Evolutionary conservation across 1,140 invertebrate genomes (phyloP).

Genomic region (Scaptomyza pallida): DNA sequence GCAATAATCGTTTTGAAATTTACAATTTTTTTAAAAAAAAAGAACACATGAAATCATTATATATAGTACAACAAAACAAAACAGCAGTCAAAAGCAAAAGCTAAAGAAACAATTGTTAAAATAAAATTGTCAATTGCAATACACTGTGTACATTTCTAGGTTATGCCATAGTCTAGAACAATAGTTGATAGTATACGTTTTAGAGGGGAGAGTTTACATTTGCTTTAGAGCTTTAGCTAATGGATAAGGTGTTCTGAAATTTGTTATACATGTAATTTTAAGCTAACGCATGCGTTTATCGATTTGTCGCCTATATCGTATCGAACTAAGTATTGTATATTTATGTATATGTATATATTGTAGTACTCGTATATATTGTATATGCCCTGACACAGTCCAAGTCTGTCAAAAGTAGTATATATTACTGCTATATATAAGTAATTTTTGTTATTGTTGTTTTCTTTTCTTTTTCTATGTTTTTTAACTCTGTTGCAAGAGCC

Average conservation of each 20-base stretch:
- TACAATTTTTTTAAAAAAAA: slow-evolving; percentile 19
- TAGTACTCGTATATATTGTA: slow-evolving; percentile 69
- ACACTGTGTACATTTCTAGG: slow-evolving; percentile 20
- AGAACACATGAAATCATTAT: slow-evolving; percentile 23
- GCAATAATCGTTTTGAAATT: slow-evolving; percentile 11
- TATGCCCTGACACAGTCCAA: slow-evolving; percentile 78
- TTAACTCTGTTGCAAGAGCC: slow-evolving; percentile 18
- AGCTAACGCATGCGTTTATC: slow-evolving; percentile 24
- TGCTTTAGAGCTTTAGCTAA: neutral
- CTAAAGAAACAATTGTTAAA: slow-evolving; percentile 19
- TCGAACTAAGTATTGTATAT: slow-evolving; percentile 44
- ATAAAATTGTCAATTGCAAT: slow-evolving; percentile 24
- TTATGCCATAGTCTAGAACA: neutral
- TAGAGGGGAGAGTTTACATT: slow-evolving; percentile 6
- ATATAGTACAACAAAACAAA: slow-evolving; percentile 37
- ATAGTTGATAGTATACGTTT: slow-evolving; percentile 13
- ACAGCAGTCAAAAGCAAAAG: slow-evolving; percentile 21
- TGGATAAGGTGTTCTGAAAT: slow-evolving; percentile 8
- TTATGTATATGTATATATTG: slow-evolving; percentile 32
- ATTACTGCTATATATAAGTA: slow-evolving; percentile 54
- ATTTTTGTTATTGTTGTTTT: slow-evolving; percentile 23
- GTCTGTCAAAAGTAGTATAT: slow-evolving; percentile 71
- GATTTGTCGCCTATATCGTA: slow-evolving; percentile 17
- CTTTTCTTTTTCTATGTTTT: slow-evolving; percentile 7
- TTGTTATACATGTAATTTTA: slow-evolving; percentile 17